A percentile compares a stretch with the other conserved stretches of the same genome.
phyloP scores from a whole-genome alignment of 1,140 invertebrate genomes.

The Cyrtorhinus lividipennis region DNA sequence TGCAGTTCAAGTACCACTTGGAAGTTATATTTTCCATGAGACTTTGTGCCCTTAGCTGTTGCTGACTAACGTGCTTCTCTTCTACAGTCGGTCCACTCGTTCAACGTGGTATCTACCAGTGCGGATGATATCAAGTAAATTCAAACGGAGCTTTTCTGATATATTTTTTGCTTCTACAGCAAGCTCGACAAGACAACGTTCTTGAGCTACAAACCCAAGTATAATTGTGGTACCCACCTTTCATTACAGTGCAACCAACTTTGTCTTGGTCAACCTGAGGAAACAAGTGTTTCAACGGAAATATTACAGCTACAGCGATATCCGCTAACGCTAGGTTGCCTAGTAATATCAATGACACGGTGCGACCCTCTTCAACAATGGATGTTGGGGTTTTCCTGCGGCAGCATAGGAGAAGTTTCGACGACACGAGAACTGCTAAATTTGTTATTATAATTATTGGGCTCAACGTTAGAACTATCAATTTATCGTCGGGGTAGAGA shows the following conservation, averaged over 20 bases:
- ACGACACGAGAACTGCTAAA: not conserved
- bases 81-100: too few relatives aligned
- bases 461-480: not conserved
- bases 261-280: not conserved
- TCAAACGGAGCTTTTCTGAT: too few relatives aligned
- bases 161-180: too few relatives aligned
- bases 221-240: too few relatives aligned
- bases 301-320: not conserved
- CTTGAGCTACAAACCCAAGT: too few relatives aligned
- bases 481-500: not conserved
- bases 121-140: too few relatives aligned
- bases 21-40: too few relatives aligned
- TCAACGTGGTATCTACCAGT: too few relatives aligned
- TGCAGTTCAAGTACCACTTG: too few relatives aligned
- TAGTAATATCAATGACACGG: not conserved
- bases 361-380: not conserved
- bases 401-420: not conserved
- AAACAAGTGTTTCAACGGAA: not conserved
- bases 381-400: not conserved
- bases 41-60: too few relatives aligned
- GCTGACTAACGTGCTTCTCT: too few relatives aligned
- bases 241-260: not conserved
- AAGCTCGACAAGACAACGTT: too few relatives aligned
- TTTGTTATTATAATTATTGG: not conserved
- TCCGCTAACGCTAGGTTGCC: not conserved